Base-by-base conservation (phyloP, 2,113 vertebrate species). In the Anas platyrhynchos region DNA sequence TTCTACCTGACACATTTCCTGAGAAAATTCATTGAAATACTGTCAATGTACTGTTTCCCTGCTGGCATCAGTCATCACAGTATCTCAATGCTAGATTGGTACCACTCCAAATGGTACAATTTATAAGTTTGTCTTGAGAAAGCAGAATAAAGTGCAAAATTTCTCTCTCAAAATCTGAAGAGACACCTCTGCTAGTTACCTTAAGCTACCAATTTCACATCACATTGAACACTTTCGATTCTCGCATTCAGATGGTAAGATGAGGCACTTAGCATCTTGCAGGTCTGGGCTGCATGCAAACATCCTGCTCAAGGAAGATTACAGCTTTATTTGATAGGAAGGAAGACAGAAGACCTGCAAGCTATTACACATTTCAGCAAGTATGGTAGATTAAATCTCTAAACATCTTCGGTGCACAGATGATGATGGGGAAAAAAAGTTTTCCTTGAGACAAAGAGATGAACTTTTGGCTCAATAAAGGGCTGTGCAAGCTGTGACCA, bases 1-100 rank as follows among this genome's bases (percentile, higher is more conserved):
- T 91, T 92, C 78, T 87, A 22, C 63, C 54, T 88, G 78, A 89
- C 62, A 68, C 25, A 78, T 93, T 96, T 94, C 68, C 50, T 59
- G 34, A 50, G 46, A 78, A 78, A 52, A 31, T 52, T 21, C 48
- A 22, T 78, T 32, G 46, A 63, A 63, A 29, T 41, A 4, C 36
- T 46, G 23, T 76, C 62, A 54, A 16, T 1, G 0, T 48, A 58
- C n/a, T 83, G 71, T 63, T 73, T 36, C 34, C 83, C 67, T 69
- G 31, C 27, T 66, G 72, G 75, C 69, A 86, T n/a, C 58, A 77
- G 65, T 13, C 72, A 85, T 27, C 62, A 46, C 55, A 62, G 6
- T 54, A 66, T 31, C 48, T 22, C 23, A 52, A 21, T 66, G 48
- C 58, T 62, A 50, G 29, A 85, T 29, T 29, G 36, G 62, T 41